phyloP scores from a whole-genome alignment of 2,888 invertebrate genomes.

The Ophion ellenae region DNA sequence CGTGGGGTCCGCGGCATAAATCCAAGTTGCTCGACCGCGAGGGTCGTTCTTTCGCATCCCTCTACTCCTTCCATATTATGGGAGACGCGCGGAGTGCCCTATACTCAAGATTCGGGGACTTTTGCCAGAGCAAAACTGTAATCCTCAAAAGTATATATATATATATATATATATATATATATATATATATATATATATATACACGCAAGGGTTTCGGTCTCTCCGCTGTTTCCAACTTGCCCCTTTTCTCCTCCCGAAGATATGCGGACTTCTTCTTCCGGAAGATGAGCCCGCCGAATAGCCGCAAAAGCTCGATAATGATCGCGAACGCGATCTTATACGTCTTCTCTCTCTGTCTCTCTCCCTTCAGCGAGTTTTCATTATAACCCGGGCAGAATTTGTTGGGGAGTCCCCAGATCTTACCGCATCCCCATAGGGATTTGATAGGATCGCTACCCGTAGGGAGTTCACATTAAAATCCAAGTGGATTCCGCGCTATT shows the following conservation, averaged over 20 bases:
- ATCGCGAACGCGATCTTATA: constrained; percentile 51
- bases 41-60: constrained; percentile 49
- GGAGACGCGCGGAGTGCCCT: constrained; percentile 65
- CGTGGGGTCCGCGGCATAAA: constrained; percentile 80
- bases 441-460: too few relatives aligned
- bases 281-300: constrained; percentile 63
- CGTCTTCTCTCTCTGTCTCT: constrained; percentile 3
- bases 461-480: too few relatives aligned
- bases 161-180: constrained; percentile 7
- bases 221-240: constrained; percentile 44
- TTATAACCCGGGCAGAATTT: neutral
- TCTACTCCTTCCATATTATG: constrained; percentile 52
- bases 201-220: constrained; percentile 23
- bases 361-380: neutral
- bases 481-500: too few relatives aligned
- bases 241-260: constrained; percentile 29
- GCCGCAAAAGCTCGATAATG: constrained; percentile 65
- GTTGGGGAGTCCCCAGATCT: too few relatives aligned
- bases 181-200: constrained; percentile 25
- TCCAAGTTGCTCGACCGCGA: constrained; percentile 79
- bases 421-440: too few relatives aligned
- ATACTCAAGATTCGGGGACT: constrained; percentile 80
- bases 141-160: constrained; percentile 70
- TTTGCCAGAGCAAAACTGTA: constrained; percentile 80
- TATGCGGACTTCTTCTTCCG: constrained; percentile 63